phyloP scores from a whole-genome alignment of 1,140 invertebrate genomes.

The Calycopis cecrops region DNA sequence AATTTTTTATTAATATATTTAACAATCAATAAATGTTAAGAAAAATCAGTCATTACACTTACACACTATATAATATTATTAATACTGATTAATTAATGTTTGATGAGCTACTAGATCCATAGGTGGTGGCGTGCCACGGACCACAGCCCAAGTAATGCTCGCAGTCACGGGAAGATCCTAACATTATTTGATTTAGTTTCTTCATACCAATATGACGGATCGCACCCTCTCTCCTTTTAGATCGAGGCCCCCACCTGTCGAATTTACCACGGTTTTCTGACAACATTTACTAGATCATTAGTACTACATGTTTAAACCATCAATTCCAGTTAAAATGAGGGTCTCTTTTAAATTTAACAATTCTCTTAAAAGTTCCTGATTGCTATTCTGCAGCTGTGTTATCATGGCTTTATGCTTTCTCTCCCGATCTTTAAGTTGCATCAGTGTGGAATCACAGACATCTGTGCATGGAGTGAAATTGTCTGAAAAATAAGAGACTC shows the following conservation, averaged over 20 bases:
- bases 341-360: slow-evolving; percentile 57
- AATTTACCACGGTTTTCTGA: no score
- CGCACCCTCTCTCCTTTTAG: no score
- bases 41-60: slow-evolving; percentile 2
- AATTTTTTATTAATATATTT: no score
- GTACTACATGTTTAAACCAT: slow-evolving; percentile 21
- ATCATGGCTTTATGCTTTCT: slow-evolving; percentile 47
- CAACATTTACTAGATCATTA: no score
- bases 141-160: no score
- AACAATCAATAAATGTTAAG: not conserved
- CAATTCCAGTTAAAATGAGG: slow-evolving; percentile 43
- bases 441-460: slow-evolving; percentile 43
- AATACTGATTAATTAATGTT: not conserved
- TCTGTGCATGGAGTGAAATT: slow-evolving; percentile 42
- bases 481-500: slow-evolving; percentile 27
- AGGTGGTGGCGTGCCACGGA: no score
- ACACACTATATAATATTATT: not conserved
- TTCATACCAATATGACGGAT: no score
- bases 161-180: no score
- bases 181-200: no score
- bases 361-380: slow-evolving; percentile 54
- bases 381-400: slow-evolving; percentile 46
- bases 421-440: slow-evolving; percentile 46
- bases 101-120: no score
- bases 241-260: no score